Percentiles rank a stretch among this genome's conserved stretches.
phyloP scores from a whole-genome alignment of 2,888 invertebrate genomes.

The Hybos culiciformis region DNA sequence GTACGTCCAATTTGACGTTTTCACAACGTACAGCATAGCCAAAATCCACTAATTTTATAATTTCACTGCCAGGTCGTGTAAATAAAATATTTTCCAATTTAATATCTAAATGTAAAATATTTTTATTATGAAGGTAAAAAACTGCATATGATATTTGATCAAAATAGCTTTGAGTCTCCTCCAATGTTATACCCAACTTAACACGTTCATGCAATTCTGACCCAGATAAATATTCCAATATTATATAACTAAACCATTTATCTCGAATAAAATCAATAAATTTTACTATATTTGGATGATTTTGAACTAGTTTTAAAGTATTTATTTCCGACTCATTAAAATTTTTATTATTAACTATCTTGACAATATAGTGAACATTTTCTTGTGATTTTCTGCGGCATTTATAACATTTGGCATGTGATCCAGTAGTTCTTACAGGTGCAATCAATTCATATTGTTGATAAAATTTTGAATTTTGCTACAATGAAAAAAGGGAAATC shows the following conservation, averaged over 20 bases:
- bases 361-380: constrained; percentile 71
- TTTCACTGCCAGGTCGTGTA: constrained; percentile 36
- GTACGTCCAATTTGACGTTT: constrained; percentile 37
- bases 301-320: constrained; percentile 69
- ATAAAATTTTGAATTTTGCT: constrained; percentile 72
- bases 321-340: constrained; percentile 48
- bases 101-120: constrained; percentile 83
- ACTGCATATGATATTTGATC: constrained; percentile 69
- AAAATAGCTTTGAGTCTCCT: constrained; percentile 35
- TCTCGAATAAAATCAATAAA: constrained; percentile 75
- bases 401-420: constrained; percentile 73
- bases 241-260: constrained; percentile 76
- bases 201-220: constrained; percentile 66
- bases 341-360: constrained; percentile 40
- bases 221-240: constrained; percentile 72
- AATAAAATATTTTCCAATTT: constrained; percentile 69
- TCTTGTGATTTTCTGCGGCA: constrained; percentile 63
- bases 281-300: constrained; percentile 75
- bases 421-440: constrained; percentile 71
- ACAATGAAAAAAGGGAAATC: no score
- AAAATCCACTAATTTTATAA: constrained; percentile 86
- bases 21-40: constrained; percentile 57
- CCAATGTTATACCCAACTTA: constrained; percentile 55
- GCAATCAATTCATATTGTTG: constrained; percentile 60
- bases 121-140: constrained; percentile 66